phyloP scores from a whole-genome alignment of 1,140 invertebrate species.

The Drosophila subobscura region DNA sequence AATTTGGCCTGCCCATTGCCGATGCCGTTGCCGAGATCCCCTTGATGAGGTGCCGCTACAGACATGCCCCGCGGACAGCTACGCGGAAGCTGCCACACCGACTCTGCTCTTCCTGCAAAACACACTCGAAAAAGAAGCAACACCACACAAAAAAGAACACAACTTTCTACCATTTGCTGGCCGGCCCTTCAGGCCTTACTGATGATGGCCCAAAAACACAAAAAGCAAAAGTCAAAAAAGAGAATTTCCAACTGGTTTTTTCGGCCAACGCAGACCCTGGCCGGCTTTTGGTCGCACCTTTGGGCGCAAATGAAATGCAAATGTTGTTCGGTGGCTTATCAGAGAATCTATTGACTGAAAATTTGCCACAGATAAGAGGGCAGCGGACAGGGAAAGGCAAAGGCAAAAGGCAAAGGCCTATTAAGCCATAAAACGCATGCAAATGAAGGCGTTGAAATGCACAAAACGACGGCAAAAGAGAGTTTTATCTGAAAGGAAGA shows the following conservation, averaged over 20 bases:
- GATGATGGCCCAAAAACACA: constrained; percentile 11
- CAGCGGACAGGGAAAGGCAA: not conserved
- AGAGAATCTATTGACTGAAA: constrained; percentile 69
- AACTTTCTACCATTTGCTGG: constrained; percentile 56
- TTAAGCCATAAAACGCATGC: constrained; percentile 83
- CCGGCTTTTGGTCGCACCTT: constrained; percentile 3
- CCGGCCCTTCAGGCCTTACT: constrained; percentile 17
- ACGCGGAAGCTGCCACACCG: constrained; percentile 57
- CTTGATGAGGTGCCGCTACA: constrained; percentile 70
- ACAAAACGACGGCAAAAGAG: constrained; percentile 39
- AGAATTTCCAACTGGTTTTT: constrained; percentile 49
- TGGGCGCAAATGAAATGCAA: constrained; percentile 75
- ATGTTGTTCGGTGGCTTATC: constrained; percentile 57
- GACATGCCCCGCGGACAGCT: constrained; percentile 65
- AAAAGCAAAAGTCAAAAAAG: not conserved
- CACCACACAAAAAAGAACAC: constrained; percentile 14
- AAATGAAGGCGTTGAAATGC: constrained; percentile 83
- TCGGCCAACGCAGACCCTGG: constrained; percentile 9
- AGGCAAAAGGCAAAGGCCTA: constrained; percentile 13
- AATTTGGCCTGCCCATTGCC: constrained; percentile 48
- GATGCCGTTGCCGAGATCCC: constrained; percentile 33
- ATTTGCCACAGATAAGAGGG: constrained; percentile 65
- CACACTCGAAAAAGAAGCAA: constrained; percentile 13
- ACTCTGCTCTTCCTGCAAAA: constrained; percentile 1
- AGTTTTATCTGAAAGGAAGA: constrained; percentile 6